Percentiles rank a stretch among this genome's conserved stretches.
These are phyloP conservation scores for Anguilla marmorata DNA, from an alignment of 2,797 vertebrate genomes.

Conservation along the genomic window DNA sequence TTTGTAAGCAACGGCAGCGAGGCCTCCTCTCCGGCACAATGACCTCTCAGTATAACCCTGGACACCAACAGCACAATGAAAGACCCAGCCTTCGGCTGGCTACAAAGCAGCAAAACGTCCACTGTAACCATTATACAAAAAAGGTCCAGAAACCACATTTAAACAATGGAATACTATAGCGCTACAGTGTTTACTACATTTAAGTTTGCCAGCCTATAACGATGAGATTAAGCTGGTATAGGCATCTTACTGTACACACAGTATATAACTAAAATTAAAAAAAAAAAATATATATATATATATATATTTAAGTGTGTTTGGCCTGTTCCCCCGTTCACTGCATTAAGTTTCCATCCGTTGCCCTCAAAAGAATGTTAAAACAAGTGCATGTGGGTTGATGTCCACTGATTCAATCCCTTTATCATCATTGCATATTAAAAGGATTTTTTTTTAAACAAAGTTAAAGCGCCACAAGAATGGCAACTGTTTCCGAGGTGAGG, in stretches of 20 bases:
- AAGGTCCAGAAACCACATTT: neutral
- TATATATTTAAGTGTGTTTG: neutral
- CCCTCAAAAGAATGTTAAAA: neutral
- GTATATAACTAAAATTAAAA: neutral
- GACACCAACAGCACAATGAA: neutral
- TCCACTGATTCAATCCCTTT: neutral
- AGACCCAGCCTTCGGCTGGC: neutral
- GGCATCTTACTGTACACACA: neutral
- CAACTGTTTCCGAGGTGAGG: conserved; percentile 64
- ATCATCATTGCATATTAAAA: neutral
- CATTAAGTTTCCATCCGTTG: neutral
- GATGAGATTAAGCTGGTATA: neutral
- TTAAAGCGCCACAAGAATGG: conserved; percentile 12
- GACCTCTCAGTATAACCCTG: conserved; percentile 7
- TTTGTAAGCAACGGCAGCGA: conserved; percentile 67
- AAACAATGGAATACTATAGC: neutral
- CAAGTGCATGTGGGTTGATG: neutral
- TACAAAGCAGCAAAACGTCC: neutral
- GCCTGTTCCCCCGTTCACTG: neutral
- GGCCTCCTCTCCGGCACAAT: conserved; percentile 68
- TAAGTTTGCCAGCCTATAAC: neutral
- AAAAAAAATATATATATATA: neutral
- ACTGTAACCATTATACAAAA: neutral
- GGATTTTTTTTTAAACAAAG: neutral
- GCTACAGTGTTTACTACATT: neutral